These are phyloP conservation scores for Cephonodes hylas DNA, from an alignment of 2,888 invertebrate genomes.

Conservation along the genomic window DNA sequence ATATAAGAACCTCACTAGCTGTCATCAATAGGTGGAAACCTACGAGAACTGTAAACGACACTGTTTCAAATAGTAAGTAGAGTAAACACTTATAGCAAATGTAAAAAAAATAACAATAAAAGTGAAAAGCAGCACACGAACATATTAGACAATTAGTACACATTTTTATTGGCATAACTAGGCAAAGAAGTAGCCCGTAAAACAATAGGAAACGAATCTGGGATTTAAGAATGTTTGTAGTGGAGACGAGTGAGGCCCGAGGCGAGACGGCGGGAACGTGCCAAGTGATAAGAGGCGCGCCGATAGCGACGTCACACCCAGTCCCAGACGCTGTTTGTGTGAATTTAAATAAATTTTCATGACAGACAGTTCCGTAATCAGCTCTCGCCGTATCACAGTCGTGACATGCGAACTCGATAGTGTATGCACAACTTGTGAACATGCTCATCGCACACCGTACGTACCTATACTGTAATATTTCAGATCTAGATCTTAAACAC, in stretches of 20 bases:
- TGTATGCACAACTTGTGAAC: conserved; percentile 40
- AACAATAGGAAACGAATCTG: conserved; percentile 40
- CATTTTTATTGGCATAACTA: conserved; percentile 2
- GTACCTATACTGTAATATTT: conserved; percentile 20
- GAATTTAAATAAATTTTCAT: conserved; percentile 81
- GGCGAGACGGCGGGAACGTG: conserved; percentile 77
- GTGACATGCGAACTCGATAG: conserved; percentile 68
- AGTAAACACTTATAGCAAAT: conserved; percentile 8
- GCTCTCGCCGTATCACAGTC: conserved; percentile 69
- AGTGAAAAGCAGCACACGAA: not conserved
- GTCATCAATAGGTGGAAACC: conserved; percentile 71
- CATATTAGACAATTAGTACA: not conserved
- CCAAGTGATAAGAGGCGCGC: conserved; percentile 81
- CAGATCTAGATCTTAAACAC: not conserved
- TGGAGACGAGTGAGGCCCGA: conserved; percentile 61
- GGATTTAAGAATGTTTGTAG: conserved; percentile 60
- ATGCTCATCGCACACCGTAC: conserved; percentile 37
- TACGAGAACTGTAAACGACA: conserved; percentile 75
- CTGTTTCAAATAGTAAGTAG: conserved; percentile 76
- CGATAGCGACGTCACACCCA: conserved; percentile 81
- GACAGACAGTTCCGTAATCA: conserved; percentile 81
- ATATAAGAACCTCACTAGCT: conserved; percentile 63
- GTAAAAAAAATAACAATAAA: not conserved
- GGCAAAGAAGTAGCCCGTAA: conserved; percentile 5
- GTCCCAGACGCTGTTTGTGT: conserved; percentile 82